These are phyloP conservation scores for Maccullochella peelii DNA, from an alignment of 2,113 vertebrate species.

Conservation along the genomic window DNA sequence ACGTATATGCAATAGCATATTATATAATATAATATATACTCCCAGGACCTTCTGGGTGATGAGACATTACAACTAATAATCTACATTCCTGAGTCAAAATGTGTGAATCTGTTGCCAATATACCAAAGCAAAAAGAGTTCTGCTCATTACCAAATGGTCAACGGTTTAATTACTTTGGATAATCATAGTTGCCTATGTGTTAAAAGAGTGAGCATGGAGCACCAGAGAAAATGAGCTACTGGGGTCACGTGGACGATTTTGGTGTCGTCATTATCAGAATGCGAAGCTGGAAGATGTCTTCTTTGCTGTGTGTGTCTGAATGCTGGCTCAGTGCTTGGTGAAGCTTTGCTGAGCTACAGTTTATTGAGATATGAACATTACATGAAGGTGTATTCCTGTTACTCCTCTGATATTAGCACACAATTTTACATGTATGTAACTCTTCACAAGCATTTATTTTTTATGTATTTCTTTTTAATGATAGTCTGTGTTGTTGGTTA, in stretches of 20 bases:
- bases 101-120: background rate
- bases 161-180: background rate
- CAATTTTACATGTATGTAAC: conserved; percentile 27
- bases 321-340: conserved; percentile 21
- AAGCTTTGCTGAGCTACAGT: conserved; percentile 22
- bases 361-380: conserved; percentile 25
- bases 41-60: background rate
- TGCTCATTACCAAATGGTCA: background rate
- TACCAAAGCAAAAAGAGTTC: background rate
- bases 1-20: background rate
- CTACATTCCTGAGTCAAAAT: background rate
- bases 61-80: background rate
- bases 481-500: conserved; percentile 19
- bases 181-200: background rate
- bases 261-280: background rate
- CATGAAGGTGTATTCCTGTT: conserved; percentile 42
- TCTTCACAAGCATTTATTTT: conserved; percentile 49
- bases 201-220: background rate
- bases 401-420: conserved; percentile 23
- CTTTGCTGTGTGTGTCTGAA: conserved; percentile 7
- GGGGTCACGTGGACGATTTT: background rate
- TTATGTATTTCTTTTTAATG: conserved; percentile 24
- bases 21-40: background rate
- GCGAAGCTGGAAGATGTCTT: background rate
- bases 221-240: conserved; percentile 22